Evolutionary conservation across 2,113 vertebrate species (phyloP).

Genomic region (Tetrax tetrax): DNA sequence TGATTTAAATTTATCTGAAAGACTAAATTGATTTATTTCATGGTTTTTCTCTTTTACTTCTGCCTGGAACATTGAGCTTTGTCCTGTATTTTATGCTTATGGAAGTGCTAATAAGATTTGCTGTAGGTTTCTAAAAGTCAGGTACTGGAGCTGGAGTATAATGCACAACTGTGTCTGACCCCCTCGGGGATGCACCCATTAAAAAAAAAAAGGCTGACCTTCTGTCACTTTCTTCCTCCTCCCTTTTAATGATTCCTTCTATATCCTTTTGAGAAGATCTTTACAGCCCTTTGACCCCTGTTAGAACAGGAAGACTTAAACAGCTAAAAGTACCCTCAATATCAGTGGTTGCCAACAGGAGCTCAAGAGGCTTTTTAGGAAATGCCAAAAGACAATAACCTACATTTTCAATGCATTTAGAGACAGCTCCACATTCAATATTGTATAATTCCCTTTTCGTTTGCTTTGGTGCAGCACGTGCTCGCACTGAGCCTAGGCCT

Average conservation of each 20-base stretch:
- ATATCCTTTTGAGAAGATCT: slow-evolving; percentile 80
- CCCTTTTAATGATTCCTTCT: slow-evolving; percentile 81
- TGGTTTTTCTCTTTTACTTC: slow-evolving; percentile 46
- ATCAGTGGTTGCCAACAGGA: slow-evolving; percentile 64
- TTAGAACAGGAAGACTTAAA: slow-evolving; percentile 78
- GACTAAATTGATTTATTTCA: slow-evolving; percentile 61
- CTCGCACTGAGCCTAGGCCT: background rate
- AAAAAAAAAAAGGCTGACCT: slow-evolving; percentile 77
- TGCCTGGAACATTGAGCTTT: background rate
- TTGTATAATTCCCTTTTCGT: slow-evolving; percentile 53
- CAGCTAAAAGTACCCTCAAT: slow-evolving; percentile 74
- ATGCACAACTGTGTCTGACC: slow-evolving; percentile 58
- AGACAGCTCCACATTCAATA: slow-evolving; percentile 61
- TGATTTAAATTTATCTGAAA: slow-evolving; percentile 56
- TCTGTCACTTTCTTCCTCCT: slow-evolving; percentile 76
- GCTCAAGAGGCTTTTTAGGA: slow-evolving; percentile 77
- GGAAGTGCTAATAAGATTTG: slow-evolving; percentile 71
- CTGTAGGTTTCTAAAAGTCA: slow-evolving; percentile 65
- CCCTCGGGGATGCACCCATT: slow-evolving; percentile 75
- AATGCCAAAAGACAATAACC: slow-evolving; percentile 75
- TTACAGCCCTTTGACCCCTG: slow-evolving; percentile 81
- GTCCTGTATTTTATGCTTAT: slow-evolving; percentile 34
- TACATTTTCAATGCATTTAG: slow-evolving; percentile 65
- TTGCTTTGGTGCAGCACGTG: slow-evolving; percentile 25
- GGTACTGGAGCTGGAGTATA: slow-evolving; percentile 69